Base-by-base conservation (phyloP, 2,113 vertebrate genomes). In the Spea multiplicata region DNA sequence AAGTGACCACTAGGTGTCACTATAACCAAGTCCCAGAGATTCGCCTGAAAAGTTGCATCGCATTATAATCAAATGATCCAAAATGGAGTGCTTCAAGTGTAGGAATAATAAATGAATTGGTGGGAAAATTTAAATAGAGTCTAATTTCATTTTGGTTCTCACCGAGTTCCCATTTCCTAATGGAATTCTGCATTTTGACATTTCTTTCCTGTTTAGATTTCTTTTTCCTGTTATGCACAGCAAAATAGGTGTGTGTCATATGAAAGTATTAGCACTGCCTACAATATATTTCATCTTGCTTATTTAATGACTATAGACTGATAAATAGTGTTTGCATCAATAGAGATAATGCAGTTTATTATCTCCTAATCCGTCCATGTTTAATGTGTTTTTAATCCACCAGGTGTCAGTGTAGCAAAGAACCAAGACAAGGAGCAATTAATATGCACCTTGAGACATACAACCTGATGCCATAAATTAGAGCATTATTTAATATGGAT, bases 351-450 rank as follows among this genome's bases (percentile, higher is more conserved):
- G 71, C 70, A n/a, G n/a, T 17, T 59, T 14, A 67, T 80, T 45
- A 50, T 57, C 30, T 44, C 16, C 30, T 7, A 61, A 59, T 73
- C 47, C 44, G 2, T n/a, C 44, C 17, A 47, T 48, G 17, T 44
- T 44, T n/a, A 2, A 14, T 73, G 53, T 74, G 79, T 59, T 80
- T 17, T 46, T 13, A 0, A 0, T 44, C 88, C 91, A 86, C 77
- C 84, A 87, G 91, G 71, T 89, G 90, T 83, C 90, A 91, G 83
- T 86, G 78, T 81, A 84, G 76, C 17, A 73, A 83, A 88, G 70
- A 53, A 81, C 83, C 0, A 0, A n/a, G 62, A 55, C 44, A 17
- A 7, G 3, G 5, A 66, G 52, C 53, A 62, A 14, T 74, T 44
- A 75, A 44, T 76, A 14, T 59, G 55, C 14, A 59, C 68, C 74